Conservation (phyloP, 2,113 vertebrate species). For the Petrocephalus zakoni region DNA sequence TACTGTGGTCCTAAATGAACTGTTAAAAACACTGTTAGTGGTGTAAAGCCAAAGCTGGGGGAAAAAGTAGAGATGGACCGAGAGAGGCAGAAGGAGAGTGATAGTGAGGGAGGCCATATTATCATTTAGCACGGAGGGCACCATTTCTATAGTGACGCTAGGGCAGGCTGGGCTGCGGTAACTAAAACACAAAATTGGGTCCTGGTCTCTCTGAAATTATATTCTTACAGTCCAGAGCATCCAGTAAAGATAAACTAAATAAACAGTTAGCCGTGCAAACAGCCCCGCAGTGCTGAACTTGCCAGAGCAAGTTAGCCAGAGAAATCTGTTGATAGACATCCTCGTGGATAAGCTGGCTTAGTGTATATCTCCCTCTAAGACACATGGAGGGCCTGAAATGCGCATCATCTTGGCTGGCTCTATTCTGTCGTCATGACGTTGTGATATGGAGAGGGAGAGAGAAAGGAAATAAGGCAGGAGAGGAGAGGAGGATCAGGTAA, state of each 20-base stretch:
- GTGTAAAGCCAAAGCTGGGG: neutral
- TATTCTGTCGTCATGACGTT: constrained; percentile 26
- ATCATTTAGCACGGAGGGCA: constrained; percentile 49
- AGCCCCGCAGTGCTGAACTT: neutral
- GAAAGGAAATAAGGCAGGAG: constrained; percentile 35
- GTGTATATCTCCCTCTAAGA: neutral
- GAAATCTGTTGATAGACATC: constrained; percentile 1
- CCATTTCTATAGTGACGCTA: constrained; percentile 64
- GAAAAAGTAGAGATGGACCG: neutral
- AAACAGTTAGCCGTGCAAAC: neutral
- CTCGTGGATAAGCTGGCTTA: constrained; percentile 2
- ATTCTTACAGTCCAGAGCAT: neutral
- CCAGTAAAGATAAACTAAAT: neutral
- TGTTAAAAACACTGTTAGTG: neutral
- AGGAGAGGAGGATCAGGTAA: constrained; percentile 20
- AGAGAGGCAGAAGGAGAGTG: constrained; percentile 15
- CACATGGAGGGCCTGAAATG: neutral
- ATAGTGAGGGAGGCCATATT: constrained; percentile 55
- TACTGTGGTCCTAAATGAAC: neutral
- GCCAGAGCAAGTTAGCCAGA: neutral
- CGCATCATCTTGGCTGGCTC: neutral
- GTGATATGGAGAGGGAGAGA: constrained; percentile 6
- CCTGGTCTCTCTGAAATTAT: neutral
- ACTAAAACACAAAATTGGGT: constrained; percentile 55
- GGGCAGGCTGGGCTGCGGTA: constrained; percentile 49